Evolutionary conservation across 1,140 invertebrate genomes (phyloP).

Genomic region (Nephotettix cincticeps): DNA sequence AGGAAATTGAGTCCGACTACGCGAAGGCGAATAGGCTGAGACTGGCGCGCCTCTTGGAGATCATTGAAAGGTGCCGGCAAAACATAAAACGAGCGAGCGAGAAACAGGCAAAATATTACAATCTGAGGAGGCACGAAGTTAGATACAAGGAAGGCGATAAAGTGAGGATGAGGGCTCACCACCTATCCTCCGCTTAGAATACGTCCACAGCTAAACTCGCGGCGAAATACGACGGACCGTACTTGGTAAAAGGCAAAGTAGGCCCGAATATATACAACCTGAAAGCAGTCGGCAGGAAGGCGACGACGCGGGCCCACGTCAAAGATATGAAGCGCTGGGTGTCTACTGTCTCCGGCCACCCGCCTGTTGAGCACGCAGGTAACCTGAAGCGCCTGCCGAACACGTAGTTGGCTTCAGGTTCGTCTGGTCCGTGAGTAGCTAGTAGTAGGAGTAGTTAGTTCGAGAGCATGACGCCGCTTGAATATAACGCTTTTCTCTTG

Average conservation of each 20-base stretch:
- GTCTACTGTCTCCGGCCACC: too few relatives aligned
- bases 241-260: neutral
- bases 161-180: neutral
- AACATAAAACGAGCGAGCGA: neutral
- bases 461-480: too few relatives aligned
- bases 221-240: neutral
- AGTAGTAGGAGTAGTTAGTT: too few relatives aligned
- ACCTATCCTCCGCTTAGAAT: neutral
- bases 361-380: too few relatives aligned
- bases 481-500: too few relatives aligned
- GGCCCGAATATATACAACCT: constrained; percentile 7
- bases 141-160: neutral
- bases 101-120: constrained; percentile 4
- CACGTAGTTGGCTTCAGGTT: too few relatives aligned
- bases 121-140: neutral
- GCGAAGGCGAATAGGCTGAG: neutral
- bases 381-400: too few relatives aligned
- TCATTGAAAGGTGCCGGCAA: neutral
- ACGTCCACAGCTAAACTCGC: neutral
- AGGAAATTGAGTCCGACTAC: neutral
- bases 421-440: too few relatives aligned
- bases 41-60: neutral
- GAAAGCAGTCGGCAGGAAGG: neutral
- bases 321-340: neutral
- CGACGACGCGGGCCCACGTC: neutral